These are phyloP conservation scores for Bellardia bayeri DNA, from an alignment of 2,888 invertebrate species.

Conservation along the genomic window DNA sequence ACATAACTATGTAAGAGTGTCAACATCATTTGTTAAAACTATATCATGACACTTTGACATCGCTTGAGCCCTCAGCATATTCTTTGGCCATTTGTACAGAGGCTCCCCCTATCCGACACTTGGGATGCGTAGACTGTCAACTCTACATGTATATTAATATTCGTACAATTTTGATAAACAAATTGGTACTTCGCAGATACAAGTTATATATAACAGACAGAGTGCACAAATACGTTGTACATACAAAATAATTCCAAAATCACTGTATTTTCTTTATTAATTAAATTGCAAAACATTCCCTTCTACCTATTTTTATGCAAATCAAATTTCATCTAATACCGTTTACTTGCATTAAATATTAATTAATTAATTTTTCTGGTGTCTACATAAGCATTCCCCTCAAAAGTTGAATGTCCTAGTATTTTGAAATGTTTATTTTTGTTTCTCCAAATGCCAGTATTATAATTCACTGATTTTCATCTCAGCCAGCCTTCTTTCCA, in stretches of 20 bases:
- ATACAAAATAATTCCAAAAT: not conserved
- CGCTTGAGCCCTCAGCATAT: too few relatives aligned
- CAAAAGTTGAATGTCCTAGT: not conserved
- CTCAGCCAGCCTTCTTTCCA: not conserved
- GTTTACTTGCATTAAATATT: slow-evolving; percentile 38
- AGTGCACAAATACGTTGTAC: not conserved
- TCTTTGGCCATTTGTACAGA: too few relatives aligned
- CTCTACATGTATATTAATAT: too few relatives aligned
- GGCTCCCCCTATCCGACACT: too few relatives aligned
- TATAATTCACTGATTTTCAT: slow-evolving; percentile 4
- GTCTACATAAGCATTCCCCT: not conserved
- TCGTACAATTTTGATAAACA: too few relatives aligned
- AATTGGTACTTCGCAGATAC: too few relatives aligned
- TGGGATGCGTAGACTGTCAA: too few relatives aligned
- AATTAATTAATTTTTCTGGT: slow-evolving; percentile 36
- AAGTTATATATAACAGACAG: too few relatives aligned
- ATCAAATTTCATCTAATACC: slow-evolving; percentile 1
- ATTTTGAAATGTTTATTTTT: not conserved
- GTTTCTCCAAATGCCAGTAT: not conserved
- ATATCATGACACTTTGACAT: too few relatives aligned
- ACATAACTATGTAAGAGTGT: too few relatives aligned
- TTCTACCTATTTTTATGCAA: not conserved
- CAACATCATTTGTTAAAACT: too few relatives aligned
- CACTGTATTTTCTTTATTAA: slow-evolving; percentile 5
- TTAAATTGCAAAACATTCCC: not conserved